Percentiles rank a stretch among this genome's conserved stretches.
Evolutionary conservation across 2,888 invertebrate genomes (phyloP).

Genomic region (Tetanocera ferruginea): DNA sequence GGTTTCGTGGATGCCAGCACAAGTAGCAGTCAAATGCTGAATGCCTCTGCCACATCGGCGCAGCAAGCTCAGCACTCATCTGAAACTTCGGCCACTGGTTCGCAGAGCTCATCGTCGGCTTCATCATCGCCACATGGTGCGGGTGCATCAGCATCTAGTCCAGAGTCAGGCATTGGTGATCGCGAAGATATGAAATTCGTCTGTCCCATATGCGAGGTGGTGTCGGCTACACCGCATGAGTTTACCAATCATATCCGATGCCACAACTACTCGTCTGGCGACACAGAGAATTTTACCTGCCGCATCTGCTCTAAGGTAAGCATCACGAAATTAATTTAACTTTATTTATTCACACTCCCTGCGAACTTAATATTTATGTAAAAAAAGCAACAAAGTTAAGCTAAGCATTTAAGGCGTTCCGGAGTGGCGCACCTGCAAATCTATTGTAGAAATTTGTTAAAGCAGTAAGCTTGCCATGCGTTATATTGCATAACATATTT

Average conservation of each 20-base stretch:
- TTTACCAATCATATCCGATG: conserved; percentile 79
- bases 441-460: neutral
- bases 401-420: too few relatives aligned
- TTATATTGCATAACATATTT: neutral
- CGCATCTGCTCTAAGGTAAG: conserved; percentile 70
- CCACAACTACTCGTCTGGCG: conserved; percentile 74
- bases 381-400: neutral
- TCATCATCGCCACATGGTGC: conserved; percentile 39
- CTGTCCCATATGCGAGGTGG: conserved; percentile 77
- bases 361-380: too few relatives aligned
- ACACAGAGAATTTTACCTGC: conserved; percentile 70
- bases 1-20: conserved; percentile 67
- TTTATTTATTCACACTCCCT: too few relatives aligned
- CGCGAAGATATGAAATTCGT: conserved; percentile 71
- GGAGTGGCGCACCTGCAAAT: too few relatives aligned
- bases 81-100: conserved; percentile 36
- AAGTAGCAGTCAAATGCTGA: conserved; percentile 57
- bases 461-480: neutral
- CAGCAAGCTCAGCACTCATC: conserved; percentile 42
- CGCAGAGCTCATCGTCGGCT: conserved; percentile 45
- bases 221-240: conserved; percentile 76
- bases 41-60: conserved; percentile 49
- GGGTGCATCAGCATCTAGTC: conserved; percentile 60
- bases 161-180: conserved; percentile 66
- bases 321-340: neutral